A percentile compares a stretch with the other conserved stretches of the same genome.
These are phyloP conservation scores for Lordiphosa andalusiaca DNA, from an alignment of 2,888 invertebrate species.

Conservation along the genomic window DNA sequence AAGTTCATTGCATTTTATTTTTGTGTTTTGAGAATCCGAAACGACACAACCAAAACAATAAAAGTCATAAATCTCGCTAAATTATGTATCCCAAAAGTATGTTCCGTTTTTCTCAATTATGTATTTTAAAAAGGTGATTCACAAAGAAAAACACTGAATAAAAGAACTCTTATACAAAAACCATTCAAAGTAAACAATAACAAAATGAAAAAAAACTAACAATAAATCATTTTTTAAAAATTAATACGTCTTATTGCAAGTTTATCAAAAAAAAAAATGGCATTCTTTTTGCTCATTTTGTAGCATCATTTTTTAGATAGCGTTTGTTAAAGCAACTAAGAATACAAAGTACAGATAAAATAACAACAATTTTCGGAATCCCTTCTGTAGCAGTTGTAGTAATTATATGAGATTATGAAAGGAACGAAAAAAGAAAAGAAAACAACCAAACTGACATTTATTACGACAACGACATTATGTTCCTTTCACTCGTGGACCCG, in stretches of 20 bases:
- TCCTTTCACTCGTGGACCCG: no score
- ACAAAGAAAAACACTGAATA: constrained; percentile 30
- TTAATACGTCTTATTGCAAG: background rate
- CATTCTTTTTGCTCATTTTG: no score
- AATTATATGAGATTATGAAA: no score
- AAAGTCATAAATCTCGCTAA: constrained; percentile 20
- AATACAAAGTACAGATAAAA: no score
- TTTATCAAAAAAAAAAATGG: background rate
- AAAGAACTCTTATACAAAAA: constrained; percentile 32
- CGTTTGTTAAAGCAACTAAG: no score
- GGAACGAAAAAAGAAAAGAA: no score
- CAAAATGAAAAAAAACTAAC: constrained; percentile 10
- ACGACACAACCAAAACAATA: constrained; percentile 2
- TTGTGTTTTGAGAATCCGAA: constrained; percentile 17
- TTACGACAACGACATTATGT: no score
- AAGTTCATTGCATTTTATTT: constrained; percentile 21
- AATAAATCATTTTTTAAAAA: constrained; percentile 25
- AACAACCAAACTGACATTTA: no score
- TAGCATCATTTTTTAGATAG: no score
- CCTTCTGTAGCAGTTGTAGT: no score
- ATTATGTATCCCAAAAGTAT: constrained; percentile 27
- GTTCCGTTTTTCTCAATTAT: constrained; percentile 30
- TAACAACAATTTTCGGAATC: no score
- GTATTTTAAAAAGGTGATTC: constrained; percentile 13
- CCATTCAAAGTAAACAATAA: constrained; percentile 28